Evolutionary conservation across 2,888 invertebrate species (phyloP).

Genomic region (Zootermopsis nevadensis): DNA sequence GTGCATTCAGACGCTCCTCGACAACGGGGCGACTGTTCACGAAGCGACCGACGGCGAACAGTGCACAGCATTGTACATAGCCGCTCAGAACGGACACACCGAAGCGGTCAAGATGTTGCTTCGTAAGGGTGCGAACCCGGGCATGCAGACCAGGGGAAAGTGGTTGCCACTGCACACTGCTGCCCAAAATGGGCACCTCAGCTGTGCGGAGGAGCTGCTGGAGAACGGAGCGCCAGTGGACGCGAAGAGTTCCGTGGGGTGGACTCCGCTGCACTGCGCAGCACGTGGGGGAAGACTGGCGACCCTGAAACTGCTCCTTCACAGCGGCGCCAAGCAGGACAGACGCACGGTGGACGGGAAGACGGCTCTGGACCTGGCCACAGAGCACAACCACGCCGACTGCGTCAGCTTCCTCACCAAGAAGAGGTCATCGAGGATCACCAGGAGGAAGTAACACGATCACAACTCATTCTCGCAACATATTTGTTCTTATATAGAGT

Average conservation of each 20-base stretch:
- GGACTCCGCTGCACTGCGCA: constrained; percentile 38
- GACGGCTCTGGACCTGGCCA: constrained; percentile 31
- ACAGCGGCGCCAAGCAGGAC: constrained; percentile 31
- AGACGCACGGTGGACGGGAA: constrained; percentile 25
- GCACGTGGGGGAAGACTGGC: constrained; percentile 15
- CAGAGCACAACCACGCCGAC: background rate
- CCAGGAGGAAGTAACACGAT: background rate
- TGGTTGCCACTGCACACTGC: constrained; percentile 40
- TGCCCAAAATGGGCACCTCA: constrained; percentile 17
- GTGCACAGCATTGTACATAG: constrained; percentile 33
- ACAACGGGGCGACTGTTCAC: constrained; percentile 3
- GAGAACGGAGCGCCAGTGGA: background rate
- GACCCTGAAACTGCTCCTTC: constrained; percentile 40
- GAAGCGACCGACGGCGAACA: constrained; percentile 1
- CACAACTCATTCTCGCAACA: too few relatives aligned
- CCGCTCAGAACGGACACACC: constrained; percentile 8
- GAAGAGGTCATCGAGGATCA: constrained; percentile 16
- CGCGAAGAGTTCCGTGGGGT: constrained; percentile 20
- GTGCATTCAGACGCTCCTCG: background rate
- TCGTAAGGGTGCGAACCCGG: constrained; percentile 15
- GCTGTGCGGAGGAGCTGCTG: constrained; percentile 20
- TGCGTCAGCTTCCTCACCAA: constrained; percentile 24
- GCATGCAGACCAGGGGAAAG: background rate
- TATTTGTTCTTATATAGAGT: too few relatives aligned
- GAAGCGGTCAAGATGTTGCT: constrained; percentile 23